Evolutionary conservation across 2,888 invertebrate species (phyloP), one percentile per base, ranked within the genome.

Genomic region (Balanococcus diminutus): DNA sequence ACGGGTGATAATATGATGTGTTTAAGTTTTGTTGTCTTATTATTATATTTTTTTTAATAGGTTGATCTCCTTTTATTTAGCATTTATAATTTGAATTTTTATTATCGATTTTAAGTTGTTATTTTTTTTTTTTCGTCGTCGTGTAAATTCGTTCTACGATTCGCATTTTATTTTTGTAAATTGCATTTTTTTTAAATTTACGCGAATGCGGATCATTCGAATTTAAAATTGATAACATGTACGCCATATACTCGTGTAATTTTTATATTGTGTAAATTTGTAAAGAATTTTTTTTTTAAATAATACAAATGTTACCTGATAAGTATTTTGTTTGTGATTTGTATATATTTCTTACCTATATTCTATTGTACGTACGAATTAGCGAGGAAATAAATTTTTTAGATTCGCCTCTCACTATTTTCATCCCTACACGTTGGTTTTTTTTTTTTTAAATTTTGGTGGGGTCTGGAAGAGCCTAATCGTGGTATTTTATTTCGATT

Each of bases 51-150:
- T 85, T 85, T 75, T 75, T 85, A 85, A 51, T 83, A 61, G 83
- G 46, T 85, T 85, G 85, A 85, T 85, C 85, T 85, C 85, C 51
- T 85, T 79, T 85, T 85, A 85, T 85, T 85, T 79, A 85, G 85
- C 79, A 85, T 85, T 85, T 85, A 85, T 85, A 85, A 67, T 67
- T 84, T 84, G 56, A 46, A 67, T 84, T 72, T 67, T 39, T 67
- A n/a, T n/a, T n/a, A 72, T 67, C 61, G 16, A 84, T 84, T 36
- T n/a, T 67, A 67, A 36, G 28, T 72, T 75, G 32, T 75, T 84
- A 84, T 9, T 42, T 81, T 42, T 22, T 28, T 46, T 82, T 46
- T 81, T 28, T 39, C 32, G 16, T 46, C 22, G 16, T 82, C 31
- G 28, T 82, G 25, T 46, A 82, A 82, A 82, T 28, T 46, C 6